Evolutionary conservation across 2,888 invertebrate species (phyloP).

Genomic region (Meandrusa payeni): DNA sequence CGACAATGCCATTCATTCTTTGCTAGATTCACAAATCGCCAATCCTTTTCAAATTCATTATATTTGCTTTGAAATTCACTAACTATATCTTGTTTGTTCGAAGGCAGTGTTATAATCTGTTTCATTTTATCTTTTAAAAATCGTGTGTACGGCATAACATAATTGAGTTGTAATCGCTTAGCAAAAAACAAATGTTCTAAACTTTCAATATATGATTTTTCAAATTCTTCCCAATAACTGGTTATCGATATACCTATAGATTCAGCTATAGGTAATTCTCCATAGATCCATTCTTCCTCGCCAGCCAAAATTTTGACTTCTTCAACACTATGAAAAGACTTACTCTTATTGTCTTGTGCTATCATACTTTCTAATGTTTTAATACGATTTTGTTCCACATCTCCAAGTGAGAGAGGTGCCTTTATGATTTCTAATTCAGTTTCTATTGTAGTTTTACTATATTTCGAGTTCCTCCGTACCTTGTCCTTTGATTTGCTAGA

Average conservation of each 20-base stretch:
- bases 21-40: constrained; percentile 76
- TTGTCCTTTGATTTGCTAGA: constrained; percentile 51
- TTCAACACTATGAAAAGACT: constrained; percentile 36
- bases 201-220: constrained; percentile 72
- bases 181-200: constrained; percentile 79
- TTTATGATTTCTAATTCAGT: constrained; percentile 48
- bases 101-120: constrained; percentile 77
- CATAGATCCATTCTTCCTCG: constrained; percentile 72
- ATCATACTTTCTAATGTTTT: constrained; percentile 35
- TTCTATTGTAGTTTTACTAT: constrained; percentile 42
- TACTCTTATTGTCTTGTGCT: constrained; percentile 40
- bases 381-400: constrained; percentile 33
- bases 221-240: constrained; percentile 74
- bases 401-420: constrained; percentile 40
- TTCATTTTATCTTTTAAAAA: constrained; percentile 77
- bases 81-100: constrained; percentile 80
- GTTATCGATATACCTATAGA: constrained; percentile 60
- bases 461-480: constrained; percentile 47
- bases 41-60: constrained; percentile 81
- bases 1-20: constrained; percentile 83
- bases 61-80: constrained; percentile 79
- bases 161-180: constrained; percentile 77
- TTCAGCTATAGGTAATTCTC: constrained; percentile 57
- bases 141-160: constrained; percentile 78
- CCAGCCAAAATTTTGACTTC: constrained; percentile 55